phyloP scores from a whole-genome alignment of 2,888 invertebrate genomes.

The Arrhopalites spinosus region DNA sequence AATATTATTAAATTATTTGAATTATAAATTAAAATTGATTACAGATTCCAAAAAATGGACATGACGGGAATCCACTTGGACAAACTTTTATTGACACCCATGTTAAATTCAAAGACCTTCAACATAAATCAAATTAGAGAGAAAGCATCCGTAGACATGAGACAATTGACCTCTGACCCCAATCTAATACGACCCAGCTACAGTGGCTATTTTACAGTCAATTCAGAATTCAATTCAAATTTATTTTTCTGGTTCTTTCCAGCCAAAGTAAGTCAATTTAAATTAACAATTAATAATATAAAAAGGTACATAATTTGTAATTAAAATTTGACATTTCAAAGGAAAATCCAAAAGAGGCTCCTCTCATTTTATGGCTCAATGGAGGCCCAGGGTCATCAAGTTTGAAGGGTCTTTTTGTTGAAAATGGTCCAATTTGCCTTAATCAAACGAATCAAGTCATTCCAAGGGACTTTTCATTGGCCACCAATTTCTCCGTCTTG shows the following conservation, averaged over 20 bases:
- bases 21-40: too few species aligned
- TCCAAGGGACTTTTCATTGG: background rate
- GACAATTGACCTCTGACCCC: too few species aligned
- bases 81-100: too few species aligned
- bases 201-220: background rate
- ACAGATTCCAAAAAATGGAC: too few species aligned
- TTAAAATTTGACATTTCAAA: background rate
- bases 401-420: background rate
- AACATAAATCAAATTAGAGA: too few species aligned
- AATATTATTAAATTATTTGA: too few species aligned
- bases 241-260: slow-evolving; percentile 4
- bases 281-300: background rate
- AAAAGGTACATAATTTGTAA: background rate
- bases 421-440: background rate
- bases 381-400: background rate
- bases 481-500: background rate
- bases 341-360: background rate
- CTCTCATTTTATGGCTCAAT: background rate
- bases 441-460: background rate
- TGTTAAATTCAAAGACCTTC: too few species aligned
- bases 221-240: background rate
- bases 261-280: background rate
- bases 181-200: too few species aligned
- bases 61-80: too few species aligned
- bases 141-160: too few species aligned